Conservation (phyloP, 1,140 invertebrate species). For the Cataglyphis hispanica region DNA sequence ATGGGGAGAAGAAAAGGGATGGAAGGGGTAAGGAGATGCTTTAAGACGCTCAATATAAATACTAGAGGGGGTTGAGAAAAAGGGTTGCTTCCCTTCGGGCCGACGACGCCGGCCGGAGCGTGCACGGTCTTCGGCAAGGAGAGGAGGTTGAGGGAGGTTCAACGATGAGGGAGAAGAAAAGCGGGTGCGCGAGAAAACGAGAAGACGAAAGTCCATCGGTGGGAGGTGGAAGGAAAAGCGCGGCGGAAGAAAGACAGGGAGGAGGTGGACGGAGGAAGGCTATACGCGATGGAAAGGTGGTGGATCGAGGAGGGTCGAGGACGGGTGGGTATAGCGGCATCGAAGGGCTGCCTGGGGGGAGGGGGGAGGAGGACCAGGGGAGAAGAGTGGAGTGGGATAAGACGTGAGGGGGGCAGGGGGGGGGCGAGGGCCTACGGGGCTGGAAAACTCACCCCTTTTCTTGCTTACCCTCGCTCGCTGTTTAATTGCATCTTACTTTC, state of each 20-base stretch:
- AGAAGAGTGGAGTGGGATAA: constrained; percentile 51
- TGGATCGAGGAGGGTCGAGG: constrained; percentile 70
- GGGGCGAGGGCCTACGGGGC: constrained; percentile 73
- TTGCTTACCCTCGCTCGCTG: constrained; percentile 87
- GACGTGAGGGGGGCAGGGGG: constrained; percentile 60
- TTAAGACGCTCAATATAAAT: constrained; percentile 88
- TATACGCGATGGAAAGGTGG: constrained; percentile 69
- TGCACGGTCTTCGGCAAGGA: constrained; percentile 66
- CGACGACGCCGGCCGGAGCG: constrained; percentile 81
- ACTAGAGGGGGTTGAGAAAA: constrained; percentile 85
- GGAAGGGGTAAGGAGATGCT: constrained; percentile 81
- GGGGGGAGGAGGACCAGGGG: constrained; percentile 10
- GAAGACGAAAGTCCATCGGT: constrained; percentile 62
- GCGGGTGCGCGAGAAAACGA: constrained; percentile 59
- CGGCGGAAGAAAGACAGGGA: constrained; percentile 72
- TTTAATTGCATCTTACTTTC: constrained; percentile 88
- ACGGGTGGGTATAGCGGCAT: constrained; percentile 65
- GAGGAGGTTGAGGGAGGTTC: constrained; percentile 50
- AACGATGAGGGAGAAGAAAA: constrained; percentile 57
- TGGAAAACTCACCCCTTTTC: constrained; percentile 87
- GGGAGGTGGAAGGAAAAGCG: constrained; percentile 47
- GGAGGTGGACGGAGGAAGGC: constrained; percentile 61
- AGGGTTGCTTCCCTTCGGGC: constrained; percentile 86
- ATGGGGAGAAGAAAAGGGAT: constrained; percentile 34
- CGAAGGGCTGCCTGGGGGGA: constrained; percentile 57